Conservation (phyloP, 1,140 invertebrate genomes). For the Drosophila repletoides region DNA sequence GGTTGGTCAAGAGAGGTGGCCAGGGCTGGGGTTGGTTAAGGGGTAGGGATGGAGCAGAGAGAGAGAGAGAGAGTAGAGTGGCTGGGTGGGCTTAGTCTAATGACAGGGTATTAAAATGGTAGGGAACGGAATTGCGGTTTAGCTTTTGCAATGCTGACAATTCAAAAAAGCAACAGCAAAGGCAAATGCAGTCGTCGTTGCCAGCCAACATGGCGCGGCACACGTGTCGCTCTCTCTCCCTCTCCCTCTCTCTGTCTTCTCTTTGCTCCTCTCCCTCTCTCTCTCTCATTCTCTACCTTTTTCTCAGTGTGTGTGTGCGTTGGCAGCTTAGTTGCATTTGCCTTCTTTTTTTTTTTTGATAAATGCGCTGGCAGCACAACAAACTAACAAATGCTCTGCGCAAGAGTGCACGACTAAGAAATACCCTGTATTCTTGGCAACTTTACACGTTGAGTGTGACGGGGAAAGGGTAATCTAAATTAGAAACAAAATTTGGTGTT, state of each 20-base stretch:
- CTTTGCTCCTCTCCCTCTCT: too few relatives aligned
- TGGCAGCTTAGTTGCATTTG: constrained; percentile 44
- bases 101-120: constrained; percentile 12
- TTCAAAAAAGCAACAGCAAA: constrained; percentile 37
- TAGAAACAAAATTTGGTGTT: too few relatives aligned
- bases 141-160: constrained; percentile 71
- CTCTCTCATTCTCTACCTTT: too few relatives aligned
- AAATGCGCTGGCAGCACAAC: constrained; percentile 43
- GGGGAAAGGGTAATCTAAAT: too few relatives aligned
- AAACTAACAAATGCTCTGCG: constrained; percentile 1
- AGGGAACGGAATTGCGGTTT: constrained; percentile 54
- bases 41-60: too few relatives aligned
- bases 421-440: too few relatives aligned
- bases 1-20: not conserved
- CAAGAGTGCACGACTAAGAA: too few relatives aligned
- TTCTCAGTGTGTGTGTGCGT: constrained; percentile 6
- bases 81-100: constrained; percentile 34
- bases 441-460: too few relatives aligned
- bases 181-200: constrained; percentile 54
- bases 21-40: not conserved
- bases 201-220: constrained; percentile 73
- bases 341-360: constrained; percentile 57
- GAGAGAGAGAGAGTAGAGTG: too few relatives aligned
- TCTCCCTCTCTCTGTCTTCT: too few relatives aligned
- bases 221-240: constrained; percentile 59